Evolutionary conservation across 2,797 vertebrate species (phyloP).

Genomic region (Galago senegalensis): DNA sequence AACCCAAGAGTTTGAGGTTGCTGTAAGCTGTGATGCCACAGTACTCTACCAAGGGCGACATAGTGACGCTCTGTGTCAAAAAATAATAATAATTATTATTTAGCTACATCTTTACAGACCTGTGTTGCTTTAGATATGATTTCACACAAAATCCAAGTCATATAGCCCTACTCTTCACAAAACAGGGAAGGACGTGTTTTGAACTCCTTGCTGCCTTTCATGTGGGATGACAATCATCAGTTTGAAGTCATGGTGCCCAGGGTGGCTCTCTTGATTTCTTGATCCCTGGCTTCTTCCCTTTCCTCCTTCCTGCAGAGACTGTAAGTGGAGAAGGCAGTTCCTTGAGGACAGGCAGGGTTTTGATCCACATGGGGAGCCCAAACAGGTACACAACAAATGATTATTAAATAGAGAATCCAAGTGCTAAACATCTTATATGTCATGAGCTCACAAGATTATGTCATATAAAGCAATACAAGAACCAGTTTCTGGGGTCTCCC

Average conservation of each 20-base stretch:
- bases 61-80: too few relatives aligned
- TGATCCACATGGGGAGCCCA: not conserved
- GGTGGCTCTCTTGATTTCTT: not conserved
- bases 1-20: too few relatives aligned
- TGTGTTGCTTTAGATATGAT: not conserved
- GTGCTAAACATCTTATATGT: not conserved
- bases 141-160: slow-evolving; percentile 2
- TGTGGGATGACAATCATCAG: not conserved
- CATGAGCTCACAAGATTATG: not conserved
- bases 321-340: not conserved
- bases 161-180: slow-evolving; percentile 5
- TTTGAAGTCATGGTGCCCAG: not conserved
- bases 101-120: not conserved
- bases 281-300: slow-evolving; percentile 18
- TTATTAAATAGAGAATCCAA: slow-evolving; percentile 49
- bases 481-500: not conserved
- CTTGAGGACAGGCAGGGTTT: not conserved
- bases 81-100: not conserved
- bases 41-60: too few relatives aligned
- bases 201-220: not conserved
- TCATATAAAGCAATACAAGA: not conserved
- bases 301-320: not conserved
- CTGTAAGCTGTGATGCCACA: too few relatives aligned
- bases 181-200: not conserved
- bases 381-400: not conserved